Evolutionary conservation across 2,888 invertebrate species (phyloP).

Genomic region (Gortyna flavago): DNA sequence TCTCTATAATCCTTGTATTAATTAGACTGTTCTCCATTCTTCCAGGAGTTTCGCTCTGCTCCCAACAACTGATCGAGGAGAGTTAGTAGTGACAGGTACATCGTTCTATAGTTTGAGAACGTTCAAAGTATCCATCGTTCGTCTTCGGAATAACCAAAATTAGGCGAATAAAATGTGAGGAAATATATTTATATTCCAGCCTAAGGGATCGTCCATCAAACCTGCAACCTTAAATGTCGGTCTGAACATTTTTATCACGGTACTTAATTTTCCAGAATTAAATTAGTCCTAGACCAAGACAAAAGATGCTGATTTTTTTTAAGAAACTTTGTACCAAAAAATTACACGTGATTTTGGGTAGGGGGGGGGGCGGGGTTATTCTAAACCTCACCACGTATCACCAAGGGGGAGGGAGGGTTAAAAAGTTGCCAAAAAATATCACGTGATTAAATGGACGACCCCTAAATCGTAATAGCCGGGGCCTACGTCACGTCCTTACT

Average conservation of each 20-base stretch:
- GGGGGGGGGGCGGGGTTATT: too few species aligned
- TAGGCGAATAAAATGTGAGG: not conserved
- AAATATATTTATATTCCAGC: constrained; percentile 12
- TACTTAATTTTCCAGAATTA: not conserved
- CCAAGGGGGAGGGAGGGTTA: too few species aligned
- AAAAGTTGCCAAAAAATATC: too few species aligned
- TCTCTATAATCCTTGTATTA: constrained; percentile 3
- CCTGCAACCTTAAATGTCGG: not conserved
- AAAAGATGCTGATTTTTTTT: not conserved
- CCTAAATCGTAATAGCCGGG: not conserved
- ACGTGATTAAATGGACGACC: not conserved
- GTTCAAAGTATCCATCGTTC: not conserved
- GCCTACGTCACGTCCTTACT: not conserved
- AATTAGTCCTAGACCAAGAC: not conserved
- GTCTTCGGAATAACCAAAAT: not conserved
- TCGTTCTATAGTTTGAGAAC: constrained; percentile 7
- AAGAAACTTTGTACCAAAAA: too few species aligned
- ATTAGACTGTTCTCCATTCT: not conserved
- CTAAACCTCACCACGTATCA: too few species aligned
- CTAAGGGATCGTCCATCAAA: not conserved
- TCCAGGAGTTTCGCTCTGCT: constrained; percentile 15
- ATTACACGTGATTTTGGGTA: too few species aligned
- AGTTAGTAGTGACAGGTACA: constrained; percentile 4
- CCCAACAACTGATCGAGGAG: not conserved
- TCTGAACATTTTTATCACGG: not conserved